phyloP scores from a whole-genome alignment of 2,113 vertebrate species.

The Atherinomorus stipes region DNA sequence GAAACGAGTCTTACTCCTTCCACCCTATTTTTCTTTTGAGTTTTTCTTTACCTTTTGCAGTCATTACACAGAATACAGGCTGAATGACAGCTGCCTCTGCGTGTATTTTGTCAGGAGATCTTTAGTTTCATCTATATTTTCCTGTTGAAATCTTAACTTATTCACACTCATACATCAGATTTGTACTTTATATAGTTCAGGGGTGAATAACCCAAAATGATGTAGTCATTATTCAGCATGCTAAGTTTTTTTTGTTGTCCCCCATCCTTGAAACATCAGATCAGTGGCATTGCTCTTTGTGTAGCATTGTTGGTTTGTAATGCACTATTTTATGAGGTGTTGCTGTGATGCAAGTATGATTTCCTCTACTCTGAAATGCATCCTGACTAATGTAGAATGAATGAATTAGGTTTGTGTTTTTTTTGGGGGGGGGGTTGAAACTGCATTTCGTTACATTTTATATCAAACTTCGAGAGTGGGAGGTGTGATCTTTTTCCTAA shows the following conservation, averaged over 20 bases:
- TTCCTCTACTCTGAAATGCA: slow-evolving; percentile 4
- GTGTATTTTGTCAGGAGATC: not conserved
- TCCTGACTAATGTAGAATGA: slow-evolving; percentile 30
- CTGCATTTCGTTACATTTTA: slow-evolving; percentile 51
- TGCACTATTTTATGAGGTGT: not conserved
- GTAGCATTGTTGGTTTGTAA: not conserved
- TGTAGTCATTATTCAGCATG: too few species aligned
- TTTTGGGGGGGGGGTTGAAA: slow-evolving; percentile 36
- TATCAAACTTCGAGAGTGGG: slow-evolving; percentile 17
- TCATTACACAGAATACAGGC: too few species aligned
- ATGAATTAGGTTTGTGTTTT: too few species aligned
- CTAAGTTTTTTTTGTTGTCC: not conserved
- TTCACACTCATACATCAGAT: not conserved
- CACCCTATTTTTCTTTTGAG: not conserved
- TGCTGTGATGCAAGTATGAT: not conserved
- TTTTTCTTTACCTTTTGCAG: too few species aligned
- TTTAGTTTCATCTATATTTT: not conserved
- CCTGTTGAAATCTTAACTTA: too few species aligned
- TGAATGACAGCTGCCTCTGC: not conserved
- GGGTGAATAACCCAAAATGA: too few species aligned
- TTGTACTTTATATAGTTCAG: not conserved
- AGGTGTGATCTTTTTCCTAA: slow-evolving; percentile 47
- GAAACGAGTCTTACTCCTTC: not conserved
- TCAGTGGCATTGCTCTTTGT: not conserved
- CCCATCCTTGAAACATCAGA: not conserved